Percentiles rank a stretch among this genome's conserved stretches.
phyloP scores from a whole-genome alignment of 1,140 invertebrate species.

The Achatina immaculata region DNA sequence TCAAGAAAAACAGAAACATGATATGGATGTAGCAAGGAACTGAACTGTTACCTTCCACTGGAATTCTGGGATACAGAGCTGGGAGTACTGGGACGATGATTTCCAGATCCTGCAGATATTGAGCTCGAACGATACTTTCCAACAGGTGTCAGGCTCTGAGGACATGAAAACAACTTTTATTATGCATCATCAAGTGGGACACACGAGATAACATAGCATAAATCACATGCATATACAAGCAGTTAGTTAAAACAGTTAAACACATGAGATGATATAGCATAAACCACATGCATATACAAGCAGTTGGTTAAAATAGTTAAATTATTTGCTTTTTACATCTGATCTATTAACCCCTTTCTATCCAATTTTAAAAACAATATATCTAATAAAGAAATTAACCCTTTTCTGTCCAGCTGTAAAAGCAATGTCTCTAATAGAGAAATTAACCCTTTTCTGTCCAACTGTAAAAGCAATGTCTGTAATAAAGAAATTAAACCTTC shows the following conservation, averaged over 20 bases:
- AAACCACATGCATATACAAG: not conserved
- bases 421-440: too few relatives aligned
- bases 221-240: not conserved
- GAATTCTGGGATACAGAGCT: slow-evolving; percentile 12
- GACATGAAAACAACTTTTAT: not conserved
- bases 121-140: not conserved
- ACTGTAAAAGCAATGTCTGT: too few relatives aligned
- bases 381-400: too few relatives aligned
- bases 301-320: too few relatives aligned
- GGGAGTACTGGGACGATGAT: slow-evolving; percentile 1
- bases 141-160: not conserved
- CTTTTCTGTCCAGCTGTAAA: too few relatives aligned
- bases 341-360: too few relatives aligned
- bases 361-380: too few relatives aligned
- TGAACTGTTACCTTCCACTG: slow-evolving; percentile 28
- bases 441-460: too few relatives aligned
- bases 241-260: not conserved
- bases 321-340: too few relatives aligned
- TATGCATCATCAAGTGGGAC: not conserved
- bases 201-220: not conserved
- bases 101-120: not conserved
- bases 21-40: too few relatives aligned
- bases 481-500: too few relatives aligned
- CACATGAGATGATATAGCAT: not conserved
- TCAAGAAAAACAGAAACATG: too few relatives aligned